Conservation (phyloP, 2,797 vertebrate genomes). For the Muscicapa striata region DNA sequence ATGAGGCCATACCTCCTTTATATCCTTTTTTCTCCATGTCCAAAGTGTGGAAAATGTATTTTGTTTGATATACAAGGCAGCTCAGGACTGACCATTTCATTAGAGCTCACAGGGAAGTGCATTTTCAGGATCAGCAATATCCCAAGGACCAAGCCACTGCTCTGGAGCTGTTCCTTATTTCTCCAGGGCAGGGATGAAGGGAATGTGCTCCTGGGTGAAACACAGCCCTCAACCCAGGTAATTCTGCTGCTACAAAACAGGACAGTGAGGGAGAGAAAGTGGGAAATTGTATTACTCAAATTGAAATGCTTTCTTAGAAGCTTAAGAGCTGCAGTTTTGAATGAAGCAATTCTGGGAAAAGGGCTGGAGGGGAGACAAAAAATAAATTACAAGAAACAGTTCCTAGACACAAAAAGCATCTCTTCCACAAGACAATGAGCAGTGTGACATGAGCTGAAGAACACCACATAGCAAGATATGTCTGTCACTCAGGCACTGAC, state of each 20-base stretch:
- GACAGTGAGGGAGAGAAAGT: constrained; percentile 9
- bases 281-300: constrained; percentile 41
- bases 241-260: constrained; percentile 10
- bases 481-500: background rate
- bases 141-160: background rate
- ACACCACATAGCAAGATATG: background rate
- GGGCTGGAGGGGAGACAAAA: background rate
- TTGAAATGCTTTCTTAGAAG: constrained; percentile 31
- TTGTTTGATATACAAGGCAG: accelerated
- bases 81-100: background rate
- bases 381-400: constrained; percentile 9
- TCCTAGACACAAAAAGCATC: background rate
- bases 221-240: background rate
- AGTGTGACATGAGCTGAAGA: background rate
- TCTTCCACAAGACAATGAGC: background rate
- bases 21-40: background rate
- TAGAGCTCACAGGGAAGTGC: background rate
- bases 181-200: background rate
- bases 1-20: background rate
- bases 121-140: background rate
- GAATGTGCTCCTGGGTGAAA: background rate
- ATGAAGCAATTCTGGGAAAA: constrained; percentile 45
- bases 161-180: background rate
- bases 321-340: constrained; percentile 30
- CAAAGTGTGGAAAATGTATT: background rate